Evolutionary conservation across 2,113 vertebrate species (phyloP), one percentile per base, ranked within the genome.

Genomic region (Mobula hypostoma): DNA sequence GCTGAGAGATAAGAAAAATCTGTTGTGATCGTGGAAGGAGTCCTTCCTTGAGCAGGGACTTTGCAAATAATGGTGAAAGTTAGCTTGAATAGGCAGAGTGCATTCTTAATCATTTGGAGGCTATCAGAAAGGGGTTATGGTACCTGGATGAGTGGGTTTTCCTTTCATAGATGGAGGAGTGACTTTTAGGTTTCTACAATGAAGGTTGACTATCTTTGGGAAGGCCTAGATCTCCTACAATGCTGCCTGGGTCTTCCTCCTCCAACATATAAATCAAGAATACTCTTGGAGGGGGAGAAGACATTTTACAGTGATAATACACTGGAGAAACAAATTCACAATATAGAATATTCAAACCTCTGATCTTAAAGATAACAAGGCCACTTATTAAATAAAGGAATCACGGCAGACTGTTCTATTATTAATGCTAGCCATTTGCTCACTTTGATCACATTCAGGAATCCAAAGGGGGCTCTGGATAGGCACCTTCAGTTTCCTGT

Each of bases 401-500:
- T 90, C 61, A 66, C 66, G 85, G 61, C 68, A 74, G 27, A 40
- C 85, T 93, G 29, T 74, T 74, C 32, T 19, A n/a, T 74, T 74
- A 93, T 27, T 66, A n/a, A 15, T 93, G 91, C 70, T 36, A 74
- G 70, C 12, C 11, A 93, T 19, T 93, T 48, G 36, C 68, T 93
- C 19, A 93, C 40, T 93, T 93, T 93, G 91, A 93, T 74, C 70
- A 93, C 91, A 93, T 76, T 74, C 88, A 91, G 66, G 15, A n/a
- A 70, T 70, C 90, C 66, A 40, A 93, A 12, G 36, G 36, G 1
- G 24, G 36, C 5, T 48, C 40, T 56, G 21, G 32, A 74, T 92
- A 92, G 90, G 68, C 40, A 56, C 36, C 91, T 74, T 56, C 32
- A 48, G 68, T 56, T 93, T 93, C 70, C 29, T 90, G 85, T 27